Percentiles rank a stretch among this genome's conserved stretches.
Evolutionary conservation across 2,113 vertebrate species (phyloP).

Genomic region (Cricetomys ansorgei): DNA sequence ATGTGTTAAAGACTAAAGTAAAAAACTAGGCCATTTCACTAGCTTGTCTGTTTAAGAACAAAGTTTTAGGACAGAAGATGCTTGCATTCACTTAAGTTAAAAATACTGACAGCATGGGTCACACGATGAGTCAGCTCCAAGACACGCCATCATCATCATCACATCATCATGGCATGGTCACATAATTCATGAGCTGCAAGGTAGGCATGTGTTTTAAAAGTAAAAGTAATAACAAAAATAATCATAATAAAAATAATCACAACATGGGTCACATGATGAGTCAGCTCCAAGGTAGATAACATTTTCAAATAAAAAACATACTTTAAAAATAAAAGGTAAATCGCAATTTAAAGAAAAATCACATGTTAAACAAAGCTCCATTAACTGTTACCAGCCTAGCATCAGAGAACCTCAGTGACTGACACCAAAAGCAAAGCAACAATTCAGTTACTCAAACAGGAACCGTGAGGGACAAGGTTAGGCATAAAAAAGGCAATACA

Average conservation of each 20-base stretch:
- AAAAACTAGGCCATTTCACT: constrained; percentile 67
- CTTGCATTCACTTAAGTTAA: background rate
- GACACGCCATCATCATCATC: background rate
- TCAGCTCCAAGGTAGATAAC: background rate
- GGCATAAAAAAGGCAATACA: background rate
- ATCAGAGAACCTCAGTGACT: background rate
- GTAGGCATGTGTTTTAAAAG: background rate
- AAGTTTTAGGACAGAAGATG: background rate
- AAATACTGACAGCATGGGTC: background rate
- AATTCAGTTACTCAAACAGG: background rate
- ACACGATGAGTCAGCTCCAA: background rate
- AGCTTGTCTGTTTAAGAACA: too few species aligned
- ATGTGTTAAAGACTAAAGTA: constrained; percentile 62
- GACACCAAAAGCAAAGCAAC: background rate
- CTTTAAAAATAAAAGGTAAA: background rate
- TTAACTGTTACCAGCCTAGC: background rate
- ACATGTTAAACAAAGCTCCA: background rate
- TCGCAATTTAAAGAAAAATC: background rate
- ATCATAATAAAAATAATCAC: background rate
- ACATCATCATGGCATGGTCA: background rate
- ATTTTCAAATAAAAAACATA: background rate
- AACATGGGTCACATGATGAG: background rate
- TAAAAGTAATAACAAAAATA: background rate
- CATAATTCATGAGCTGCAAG: background rate
- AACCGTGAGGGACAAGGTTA: background rate